Base-by-base conservation (phyloP, 2,797 vertebrate species). In the Pristis pectinata region DNA sequence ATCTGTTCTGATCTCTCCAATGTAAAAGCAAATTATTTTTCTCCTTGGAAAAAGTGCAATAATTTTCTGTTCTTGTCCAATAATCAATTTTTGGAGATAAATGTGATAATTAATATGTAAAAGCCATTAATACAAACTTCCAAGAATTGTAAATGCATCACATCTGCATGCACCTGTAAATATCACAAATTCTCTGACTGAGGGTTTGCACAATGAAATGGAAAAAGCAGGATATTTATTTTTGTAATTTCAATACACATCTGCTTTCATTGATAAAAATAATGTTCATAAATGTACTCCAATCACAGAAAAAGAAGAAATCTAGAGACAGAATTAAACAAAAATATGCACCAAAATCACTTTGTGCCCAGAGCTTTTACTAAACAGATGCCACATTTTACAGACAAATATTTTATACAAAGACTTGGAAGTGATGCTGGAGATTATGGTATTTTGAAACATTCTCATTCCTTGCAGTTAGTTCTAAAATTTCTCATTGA, bases 1-100 rank as follows among this genome's bases (percentile, higher is more conserved):
- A 94, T 94, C 72, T 94, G 70, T 74, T 74, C 67, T 94, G 92
- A 94, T 94, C 92, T 74, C 70, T 94, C 49, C 30, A 94, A 94
- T 76, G 30, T 76, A 53, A 94, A 94, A 76, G 15, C 70, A 76
- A 44, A 94, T 70, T 53, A 34, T 34, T 49, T 53, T 56, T 74
- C 44, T 44, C 70, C 56, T 74, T 34, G 44, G 41, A 34, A 74
- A 76, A 74, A 53, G 27, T 9, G 56, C 67, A 94, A 94, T 76
- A 70, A 53, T 74, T 94, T 93, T 30, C 67, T 30, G 76, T 94
- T 53, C 92, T 53, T 76, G 67, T 74, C 53, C 41, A 76, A 76
- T 94, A 53, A 76, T 94, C 67, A 76, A 34, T 76, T 34, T 70
- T 94, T 53, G 41, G 30, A 93, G 70, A 74, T 76, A 94, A 94